phyloP scores from a whole-genome alignment of 2,888 invertebrate species.

The Abrostola tripartita region DNA sequence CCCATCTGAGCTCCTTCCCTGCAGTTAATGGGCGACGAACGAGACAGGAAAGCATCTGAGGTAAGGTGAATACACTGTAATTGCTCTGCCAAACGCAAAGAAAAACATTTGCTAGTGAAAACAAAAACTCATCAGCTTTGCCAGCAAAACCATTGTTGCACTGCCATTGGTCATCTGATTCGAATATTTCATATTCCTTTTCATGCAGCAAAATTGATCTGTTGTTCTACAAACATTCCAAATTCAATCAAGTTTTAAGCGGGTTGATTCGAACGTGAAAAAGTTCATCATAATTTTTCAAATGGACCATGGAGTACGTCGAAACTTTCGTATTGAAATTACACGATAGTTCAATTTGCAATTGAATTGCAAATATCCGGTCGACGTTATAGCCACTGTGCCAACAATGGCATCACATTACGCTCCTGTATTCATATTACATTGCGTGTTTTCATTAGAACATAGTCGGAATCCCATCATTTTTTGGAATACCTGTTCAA shows the following conservation, averaged over 20 bases:
- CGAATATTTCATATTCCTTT: constrained; percentile 29
- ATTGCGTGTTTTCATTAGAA: constrained; percentile 47
- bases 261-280: constrained; percentile 26
- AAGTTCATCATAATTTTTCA: constrained; percentile 38
- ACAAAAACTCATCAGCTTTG: constrained; percentile 16
- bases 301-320: constrained; percentile 32
- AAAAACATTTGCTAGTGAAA: constrained; percentile 43
- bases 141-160: constrained; percentile 18
- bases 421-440: constrained; percentile 52
- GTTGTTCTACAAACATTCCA: constrained; percentile 32
- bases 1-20: constrained; percentile 66
- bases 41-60: constrained; percentile 66
- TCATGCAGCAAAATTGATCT: constrained; percentile 36
- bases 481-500: constrained; percentile 36
- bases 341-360: constrained; percentile 60
- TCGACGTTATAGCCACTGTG: constrained; percentile 53
- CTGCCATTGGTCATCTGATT: constrained; percentile 25
- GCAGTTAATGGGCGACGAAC: constrained; percentile 62
- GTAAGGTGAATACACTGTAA: constrained; percentile 76
- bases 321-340: constrained; percentile 57
- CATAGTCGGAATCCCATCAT: constrained; percentile 46
- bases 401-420: constrained; percentile 62
- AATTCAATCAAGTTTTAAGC: constrained; percentile 34
- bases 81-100: constrained; percentile 63
- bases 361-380: constrained; percentile 70